Evolutionary conservation across 2,113 vertebrate species (phyloP).

Genomic region (Oxyruncus cristatus): DNA sequence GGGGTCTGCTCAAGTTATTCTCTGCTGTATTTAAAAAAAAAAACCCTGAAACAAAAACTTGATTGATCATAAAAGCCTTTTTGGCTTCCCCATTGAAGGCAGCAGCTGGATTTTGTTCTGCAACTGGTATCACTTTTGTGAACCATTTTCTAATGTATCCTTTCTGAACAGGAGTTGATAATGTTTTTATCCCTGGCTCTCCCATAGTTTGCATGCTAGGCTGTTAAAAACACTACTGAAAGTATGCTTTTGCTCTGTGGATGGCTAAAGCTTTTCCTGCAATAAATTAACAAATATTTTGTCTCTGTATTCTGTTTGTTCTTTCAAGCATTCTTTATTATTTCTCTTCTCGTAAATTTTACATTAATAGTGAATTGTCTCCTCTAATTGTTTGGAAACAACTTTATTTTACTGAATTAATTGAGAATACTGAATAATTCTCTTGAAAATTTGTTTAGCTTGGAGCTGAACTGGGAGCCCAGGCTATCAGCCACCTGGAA

Average conservation of each 20-base stretch:
- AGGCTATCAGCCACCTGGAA: slow-evolving; percentile 94
- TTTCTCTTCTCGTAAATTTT: neutral
- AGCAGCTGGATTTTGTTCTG: neutral
- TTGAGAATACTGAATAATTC: neutral
- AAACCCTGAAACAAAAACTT: neutral
- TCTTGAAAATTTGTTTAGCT: slow-evolving; percentile 73
- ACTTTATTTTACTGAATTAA: neutral
- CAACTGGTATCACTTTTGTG: neutral
- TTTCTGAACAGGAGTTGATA: neutral
- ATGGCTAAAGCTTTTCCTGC: neutral
- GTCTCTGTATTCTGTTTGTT: neutral
- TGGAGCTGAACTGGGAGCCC: slow-evolving; percentile 87
- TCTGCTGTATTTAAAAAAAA: neutral
- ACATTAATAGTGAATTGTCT: neutral
- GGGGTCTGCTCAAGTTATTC: neutral
- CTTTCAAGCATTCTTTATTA: neutral
- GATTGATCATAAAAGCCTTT: neutral
- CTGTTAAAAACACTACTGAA: neutral
- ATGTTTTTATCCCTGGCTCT: neutral
- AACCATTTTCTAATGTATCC: neutral
- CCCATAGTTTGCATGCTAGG: neutral
- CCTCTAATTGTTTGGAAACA: neutral
- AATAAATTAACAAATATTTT: neutral
- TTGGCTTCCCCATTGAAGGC: neutral
- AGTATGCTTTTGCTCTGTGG: rapidly evolving